Conservation (phyloP, 2,113 vertebrate genomes). For the Laterallus jamaicensis region DNA sequence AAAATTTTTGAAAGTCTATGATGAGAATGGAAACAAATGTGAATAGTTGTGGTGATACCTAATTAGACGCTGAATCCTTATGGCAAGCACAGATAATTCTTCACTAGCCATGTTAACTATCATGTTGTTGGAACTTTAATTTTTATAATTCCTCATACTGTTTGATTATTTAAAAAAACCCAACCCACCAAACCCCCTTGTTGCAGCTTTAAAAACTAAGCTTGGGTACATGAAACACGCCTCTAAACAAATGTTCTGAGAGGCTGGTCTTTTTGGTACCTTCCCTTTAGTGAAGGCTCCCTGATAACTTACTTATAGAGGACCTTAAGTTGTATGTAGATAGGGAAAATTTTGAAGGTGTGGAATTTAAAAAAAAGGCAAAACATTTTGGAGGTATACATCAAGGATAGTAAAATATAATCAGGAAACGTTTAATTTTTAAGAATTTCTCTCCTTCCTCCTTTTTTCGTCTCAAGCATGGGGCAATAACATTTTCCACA, state of each 20-base stretch:
- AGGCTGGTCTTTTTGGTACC: not conserved
- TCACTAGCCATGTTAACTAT: not conserved
- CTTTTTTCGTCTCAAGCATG: not conserved
- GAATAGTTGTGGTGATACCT: not conserved
- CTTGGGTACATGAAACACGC: not conserved
- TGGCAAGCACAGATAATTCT: not conserved
- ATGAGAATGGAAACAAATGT: not conserved
- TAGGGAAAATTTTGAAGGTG: not conserved
- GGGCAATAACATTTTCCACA: not conserved
- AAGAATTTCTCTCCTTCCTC: not conserved
- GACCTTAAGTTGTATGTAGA: not conserved
- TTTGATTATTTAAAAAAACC: not conserved
- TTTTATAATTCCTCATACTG: not conserved
- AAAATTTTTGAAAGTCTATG: not conserved
- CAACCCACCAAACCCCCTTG: not conserved
- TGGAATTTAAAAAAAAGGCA: not conserved
- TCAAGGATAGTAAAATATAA: constrained; percentile 9
- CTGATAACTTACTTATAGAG: not conserved
- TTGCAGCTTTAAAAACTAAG: not conserved
- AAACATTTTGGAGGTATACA: not conserved
- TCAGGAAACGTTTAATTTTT: not conserved
- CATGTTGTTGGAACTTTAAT: not conserved
- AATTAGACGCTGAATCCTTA: not conserved
- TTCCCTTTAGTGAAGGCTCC: not conserved
- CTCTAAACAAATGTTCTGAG: not conserved